Percentiles rank a stretch among this genome's conserved stretches.
Evolutionary conservation across 1,140 invertebrate species (phyloP).

Genomic region (Musca vetustissima): DNA sequence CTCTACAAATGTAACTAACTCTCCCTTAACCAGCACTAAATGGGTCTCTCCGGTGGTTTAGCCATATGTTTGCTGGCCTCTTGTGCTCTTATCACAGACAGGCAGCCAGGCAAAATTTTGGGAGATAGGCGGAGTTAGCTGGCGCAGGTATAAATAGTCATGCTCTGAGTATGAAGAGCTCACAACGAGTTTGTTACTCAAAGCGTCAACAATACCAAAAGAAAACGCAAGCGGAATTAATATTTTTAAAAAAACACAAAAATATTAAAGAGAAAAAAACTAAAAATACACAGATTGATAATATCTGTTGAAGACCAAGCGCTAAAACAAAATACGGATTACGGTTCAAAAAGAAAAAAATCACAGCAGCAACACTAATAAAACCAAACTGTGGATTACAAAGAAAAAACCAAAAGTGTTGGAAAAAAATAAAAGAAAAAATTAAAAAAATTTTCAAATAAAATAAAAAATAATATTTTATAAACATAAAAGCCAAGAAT

Average conservation of each 20-base stretch:
- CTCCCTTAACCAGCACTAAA: background rate
- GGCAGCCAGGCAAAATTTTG: background rate
- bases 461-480: too few relatives aligned
- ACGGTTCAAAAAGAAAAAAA: slow-evolving; percentile 16
- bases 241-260: background rate
- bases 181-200: slow-evolving; percentile 38
- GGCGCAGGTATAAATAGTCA: slow-evolving; percentile 30
- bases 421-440: background rate
- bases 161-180: slow-evolving; percentile 30
- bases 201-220: slow-evolving; percentile 28
- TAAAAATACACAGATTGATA: slow-evolving; percentile 18
- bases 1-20: background rate
- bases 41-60: background rate
- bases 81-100: slow-evolving; percentile 14
- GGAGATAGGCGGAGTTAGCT: slow-evolving; percentile 29
- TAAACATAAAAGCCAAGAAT: too few relatives aligned
- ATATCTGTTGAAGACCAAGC: slow-evolving; percentile 11
- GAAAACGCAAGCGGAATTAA: background rate
- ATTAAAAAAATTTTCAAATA: background rate
- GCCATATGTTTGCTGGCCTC: too few relatives aligned
- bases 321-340: slow-evolving; percentile 18
- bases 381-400: background rate
- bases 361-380: slow-evolving; percentile 1
- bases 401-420: background rate
- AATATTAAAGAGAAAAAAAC: background rate